These are phyloP conservation scores for Trachelus stipa DNA, from an alignment of 2,888 invertebrate species.

Conservation along the genomic window DNA sequence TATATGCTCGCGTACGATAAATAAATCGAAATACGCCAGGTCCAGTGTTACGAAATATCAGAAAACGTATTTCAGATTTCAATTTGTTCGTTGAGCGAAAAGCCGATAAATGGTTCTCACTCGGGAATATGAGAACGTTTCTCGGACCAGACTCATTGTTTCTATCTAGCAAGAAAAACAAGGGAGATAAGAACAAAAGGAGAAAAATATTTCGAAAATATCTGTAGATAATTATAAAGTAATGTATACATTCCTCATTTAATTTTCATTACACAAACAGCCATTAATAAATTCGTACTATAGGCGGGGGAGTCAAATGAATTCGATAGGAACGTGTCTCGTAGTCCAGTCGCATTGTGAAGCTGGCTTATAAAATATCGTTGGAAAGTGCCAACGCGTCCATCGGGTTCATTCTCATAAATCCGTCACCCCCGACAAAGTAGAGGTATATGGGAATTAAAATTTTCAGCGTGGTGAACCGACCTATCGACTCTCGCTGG, in stretches of 20 bases:
- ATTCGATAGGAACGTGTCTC: neutral
- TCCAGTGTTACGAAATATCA: neutral
- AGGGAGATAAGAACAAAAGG: neutral
- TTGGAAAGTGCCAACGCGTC: neutral
- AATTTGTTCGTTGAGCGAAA: constrained; percentile 28
- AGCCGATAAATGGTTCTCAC: constrained; percentile 30
- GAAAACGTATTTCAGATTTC: constrained; percentile 26
- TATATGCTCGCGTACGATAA: neutral
- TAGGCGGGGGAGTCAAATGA: neutral
- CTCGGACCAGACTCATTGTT: neutral
- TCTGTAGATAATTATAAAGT: neutral
- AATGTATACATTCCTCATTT: neutral
- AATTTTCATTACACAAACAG: neutral
- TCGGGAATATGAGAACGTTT: neutral
- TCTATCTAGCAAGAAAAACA: neutral
- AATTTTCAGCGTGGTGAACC: neutral
- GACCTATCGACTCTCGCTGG: neutral
- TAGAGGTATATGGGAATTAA: neutral
- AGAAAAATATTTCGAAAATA: neutral
- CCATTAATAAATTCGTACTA: neutral
- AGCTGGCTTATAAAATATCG: neutral
- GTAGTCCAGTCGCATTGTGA: neutral
- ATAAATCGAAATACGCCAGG: neutral
- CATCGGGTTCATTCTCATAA: neutral
- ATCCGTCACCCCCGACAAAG: neutral